These are phyloP conservation scores for Spheniscus humboldti DNA, from an alignment of 2,797 vertebrate genomes.

Conservation along the genomic window DNA sequence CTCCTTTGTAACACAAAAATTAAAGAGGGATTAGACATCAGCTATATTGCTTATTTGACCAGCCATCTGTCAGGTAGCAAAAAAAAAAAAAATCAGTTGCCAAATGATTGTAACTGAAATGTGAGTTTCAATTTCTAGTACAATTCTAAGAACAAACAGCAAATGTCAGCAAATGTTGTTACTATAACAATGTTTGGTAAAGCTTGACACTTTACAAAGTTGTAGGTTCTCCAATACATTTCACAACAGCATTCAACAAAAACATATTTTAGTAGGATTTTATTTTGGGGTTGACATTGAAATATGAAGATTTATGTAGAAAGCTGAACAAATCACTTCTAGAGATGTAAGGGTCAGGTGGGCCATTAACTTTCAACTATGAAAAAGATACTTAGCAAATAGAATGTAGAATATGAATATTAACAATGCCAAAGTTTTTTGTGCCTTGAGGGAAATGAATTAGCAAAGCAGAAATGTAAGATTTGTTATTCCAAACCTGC, in stretches of 20 bases:
- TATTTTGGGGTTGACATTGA: background rate
- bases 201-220: background rate
- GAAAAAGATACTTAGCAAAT: background rate
- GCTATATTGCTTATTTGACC: background rate
- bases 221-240: background rate
- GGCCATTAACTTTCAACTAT: background rate
- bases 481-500: background rate
- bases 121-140: background rate
- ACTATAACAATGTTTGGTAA: background rate
- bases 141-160: background rate
- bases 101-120: background rate
- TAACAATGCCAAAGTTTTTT: background rate
- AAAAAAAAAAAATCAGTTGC: background rate
- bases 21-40: background rate
- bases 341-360: background rate
- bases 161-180: background rate
- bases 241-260: background rate
- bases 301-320: background rate
- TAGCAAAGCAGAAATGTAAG: constrained; percentile 16
- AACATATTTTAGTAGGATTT: background rate
- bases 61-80: background rate
- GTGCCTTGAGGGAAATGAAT: constrained; percentile 42
- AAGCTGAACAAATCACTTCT: background rate
- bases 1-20: background rate
- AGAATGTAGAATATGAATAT: constrained; percentile 10